A percentile compares a stretch with the other conserved stretches of the same genome.
These are phyloP conservation scores for Notolabrus celidotus DNA, from an alignment of 2,797 vertebrate genomes.

Conservation along the genomic window DNA sequence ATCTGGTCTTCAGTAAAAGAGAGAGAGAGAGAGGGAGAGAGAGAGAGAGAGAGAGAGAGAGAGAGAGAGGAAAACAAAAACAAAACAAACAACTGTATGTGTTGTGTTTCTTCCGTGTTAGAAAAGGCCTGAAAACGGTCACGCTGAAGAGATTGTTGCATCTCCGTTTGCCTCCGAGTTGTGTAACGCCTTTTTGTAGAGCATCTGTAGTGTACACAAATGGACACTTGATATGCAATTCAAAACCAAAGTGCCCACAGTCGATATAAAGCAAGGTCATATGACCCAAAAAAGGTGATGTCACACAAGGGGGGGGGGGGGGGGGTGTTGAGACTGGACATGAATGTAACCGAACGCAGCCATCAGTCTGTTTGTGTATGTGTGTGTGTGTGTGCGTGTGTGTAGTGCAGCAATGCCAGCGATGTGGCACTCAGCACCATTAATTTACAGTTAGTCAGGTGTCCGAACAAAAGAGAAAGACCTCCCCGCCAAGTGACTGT, in stretches of 20 bases:
- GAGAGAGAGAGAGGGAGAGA: not conserved
- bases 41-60: constrained; percentile 1
- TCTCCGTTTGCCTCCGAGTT: constrained; percentile 49
- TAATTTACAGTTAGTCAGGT: constrained; percentile 68
- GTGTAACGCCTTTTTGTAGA: constrained; percentile 53
- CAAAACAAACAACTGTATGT: constrained; percentile 43
- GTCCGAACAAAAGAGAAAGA: constrained; percentile 50
- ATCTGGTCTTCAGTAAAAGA: constrained; percentile 61
- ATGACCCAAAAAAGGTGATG: constrained; percentile 73
- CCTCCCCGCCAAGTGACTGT: constrained; percentile 72
- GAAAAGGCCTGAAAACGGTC: constrained; percentile 69
- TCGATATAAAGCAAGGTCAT: constrained; percentile 78
- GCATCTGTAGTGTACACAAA: constrained; percentile 79
- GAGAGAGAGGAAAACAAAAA: not conserved
- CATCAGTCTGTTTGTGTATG: constrained; percentile 37
- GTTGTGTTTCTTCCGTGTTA: constrained; percentile 56
- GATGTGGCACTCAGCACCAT: constrained; percentile 52
- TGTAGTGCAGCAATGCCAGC: constrained; percentile 47
- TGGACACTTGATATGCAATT: constrained; percentile 75
- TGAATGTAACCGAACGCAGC: constrained; percentile 51
- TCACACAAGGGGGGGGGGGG: constrained; percentile 63
- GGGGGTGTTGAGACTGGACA: constrained; percentile 43
- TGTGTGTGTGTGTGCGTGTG: constrained; percentile 29
- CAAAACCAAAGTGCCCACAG: constrained; percentile 77
- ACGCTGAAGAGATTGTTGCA: constrained; percentile 28